Percentiles rank a stretch among this genome's conserved stretches.
Evolutionary conservation across 2,888 invertebrate species (phyloP).

Genomic region (Drosophila birchii): DNA sequence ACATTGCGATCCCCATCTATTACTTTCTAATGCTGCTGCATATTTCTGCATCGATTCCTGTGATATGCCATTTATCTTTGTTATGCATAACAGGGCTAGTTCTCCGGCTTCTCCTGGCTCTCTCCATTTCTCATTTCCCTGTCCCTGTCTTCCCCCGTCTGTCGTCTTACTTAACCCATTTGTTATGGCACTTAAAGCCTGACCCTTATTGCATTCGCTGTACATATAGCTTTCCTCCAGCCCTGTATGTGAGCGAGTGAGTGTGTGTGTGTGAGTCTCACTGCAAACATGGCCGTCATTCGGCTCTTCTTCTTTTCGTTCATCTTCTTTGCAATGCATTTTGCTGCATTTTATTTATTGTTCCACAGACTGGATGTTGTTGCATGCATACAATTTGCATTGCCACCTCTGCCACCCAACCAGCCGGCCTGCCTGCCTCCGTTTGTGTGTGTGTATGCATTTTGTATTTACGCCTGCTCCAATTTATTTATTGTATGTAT

Average conservation of each 20-base stretch:
- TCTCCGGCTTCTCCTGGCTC: not conserved
- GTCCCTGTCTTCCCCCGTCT: not conserved
- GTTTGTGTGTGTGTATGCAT: constrained; percentile 39
- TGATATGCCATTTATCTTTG: constrained; percentile 52
- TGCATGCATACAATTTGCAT: constrained; percentile 57
- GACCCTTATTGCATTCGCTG: constrained; percentile 48
- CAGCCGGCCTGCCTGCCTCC: constrained; percentile 4
- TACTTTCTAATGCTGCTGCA: constrained; percentile 42
- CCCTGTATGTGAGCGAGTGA: constrained; percentile 24
- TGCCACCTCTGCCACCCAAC: constrained; percentile 49
- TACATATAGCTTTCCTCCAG: constrained; percentile 26
- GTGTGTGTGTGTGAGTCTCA: constrained; percentile 12
- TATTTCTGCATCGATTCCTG: constrained; percentile 44
- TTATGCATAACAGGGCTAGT: constrained; percentile 41
- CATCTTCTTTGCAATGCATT: constrained; percentile 64
- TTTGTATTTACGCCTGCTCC: constrained; percentile 76
- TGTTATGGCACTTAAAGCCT: constrained; percentile 52
- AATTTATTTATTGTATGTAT: constrained; percentile 76
- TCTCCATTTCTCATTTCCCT: constrained; percentile 5
- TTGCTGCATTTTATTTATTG: constrained; percentile 78
- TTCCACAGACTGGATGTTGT: constrained; percentile 69
- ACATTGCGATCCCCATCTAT: constrained; percentile 19
- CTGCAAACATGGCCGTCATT: constrained; percentile 28
- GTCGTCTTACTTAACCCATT: constrained; percentile 46
- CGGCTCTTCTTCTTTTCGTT: constrained; percentile 49